phyloP scores from a whole-genome alignment of 2,113 vertebrate genomes.

The Leucopsar rothschildi region DNA sequence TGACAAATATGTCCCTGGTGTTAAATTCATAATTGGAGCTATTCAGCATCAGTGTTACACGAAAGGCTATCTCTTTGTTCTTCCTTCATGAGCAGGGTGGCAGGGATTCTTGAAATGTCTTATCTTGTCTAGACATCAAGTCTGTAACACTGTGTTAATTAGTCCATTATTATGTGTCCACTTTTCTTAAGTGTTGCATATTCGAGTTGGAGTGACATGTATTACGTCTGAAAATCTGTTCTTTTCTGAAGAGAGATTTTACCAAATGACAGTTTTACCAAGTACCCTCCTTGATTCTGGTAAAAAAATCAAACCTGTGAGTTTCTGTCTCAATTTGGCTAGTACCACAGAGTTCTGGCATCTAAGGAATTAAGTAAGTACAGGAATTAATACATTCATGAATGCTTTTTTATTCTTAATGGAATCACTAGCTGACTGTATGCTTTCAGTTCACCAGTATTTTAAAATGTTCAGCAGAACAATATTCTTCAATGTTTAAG shows the following conservation, averaged over 20 bases:
- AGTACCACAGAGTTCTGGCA: not conserved
- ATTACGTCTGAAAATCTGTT: constrained; percentile 17
- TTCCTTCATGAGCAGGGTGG: constrained; percentile 45
- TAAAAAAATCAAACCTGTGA: not conserved
- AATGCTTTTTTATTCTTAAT: not conserved
- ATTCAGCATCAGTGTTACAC: constrained; percentile 19
- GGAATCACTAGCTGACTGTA: not conserved
- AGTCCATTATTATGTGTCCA: constrained; percentile 53
- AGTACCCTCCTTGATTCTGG: constrained; percentile 4
- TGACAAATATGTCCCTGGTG: constrained; percentile 29
- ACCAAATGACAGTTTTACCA: not conserved
- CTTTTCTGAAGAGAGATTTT: constrained; percentile 15
- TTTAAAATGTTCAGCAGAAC: not conserved
- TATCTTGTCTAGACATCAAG: constrained; percentile 87
- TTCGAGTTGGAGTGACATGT: constrained; percentile 33
- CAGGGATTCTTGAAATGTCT: constrained; percentile 54
- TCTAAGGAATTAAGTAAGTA: not conserved
- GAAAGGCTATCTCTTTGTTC: constrained; percentile 59
- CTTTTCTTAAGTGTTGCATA: constrained; percentile 29
- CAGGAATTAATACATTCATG: not conserved
- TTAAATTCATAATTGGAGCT: constrained; percentile 8
- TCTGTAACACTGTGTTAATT: constrained; percentile 55
- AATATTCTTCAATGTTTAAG: not conserved
- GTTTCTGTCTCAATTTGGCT: not conserved
- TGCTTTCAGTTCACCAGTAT: not conserved